A percentile compares a stretch with the other conserved stretches of the same genome.
Conservation (phyloP, 2,113 vertebrate genomes). For the Laterallus jamaicensis region DNA sequence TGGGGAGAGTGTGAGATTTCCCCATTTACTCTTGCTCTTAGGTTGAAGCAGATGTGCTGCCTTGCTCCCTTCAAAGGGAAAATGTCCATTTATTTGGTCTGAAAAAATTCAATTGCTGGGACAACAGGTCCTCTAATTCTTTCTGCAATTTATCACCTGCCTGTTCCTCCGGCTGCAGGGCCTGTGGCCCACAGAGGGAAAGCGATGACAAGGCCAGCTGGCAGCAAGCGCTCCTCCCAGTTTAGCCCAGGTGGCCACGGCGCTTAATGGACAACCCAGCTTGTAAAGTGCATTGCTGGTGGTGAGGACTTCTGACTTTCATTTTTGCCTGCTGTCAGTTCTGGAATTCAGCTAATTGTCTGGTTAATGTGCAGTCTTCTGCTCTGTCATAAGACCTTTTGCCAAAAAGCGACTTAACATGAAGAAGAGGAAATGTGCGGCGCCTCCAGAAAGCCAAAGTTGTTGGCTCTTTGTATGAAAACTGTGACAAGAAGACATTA, state of each 20-base stretch:
- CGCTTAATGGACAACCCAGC: conserved; percentile 20
- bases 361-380: conserved; percentile 24
- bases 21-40: conserved; percentile 35
- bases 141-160: conserved; percentile 41
- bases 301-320: not conserved
- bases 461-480: conserved; percentile 8
- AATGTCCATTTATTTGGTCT: conserved; percentile 12
- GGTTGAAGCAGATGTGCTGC: conserved; percentile 47
- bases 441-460: not conserved
- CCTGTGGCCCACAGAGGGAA: not conserved
- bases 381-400: not conserved
- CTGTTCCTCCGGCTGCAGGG: not conserved
- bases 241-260: conserved; percentile 46
- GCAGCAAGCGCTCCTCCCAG: not conserved
- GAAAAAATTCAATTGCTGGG: conserved; percentile 43
- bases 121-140: conserved; percentile 59
- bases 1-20: conserved; percentile 9
- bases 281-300: not conserved
- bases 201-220: conserved; percentile 64
- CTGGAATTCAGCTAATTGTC: conserved; percentile 14
- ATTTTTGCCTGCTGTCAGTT: conserved; percentile 1
- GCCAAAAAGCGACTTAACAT: conserved; percentile 28
- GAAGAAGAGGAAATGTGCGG: not conserved
- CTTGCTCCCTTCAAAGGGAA: conserved; percentile 42
- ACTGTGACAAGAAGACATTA: conserved; percentile 3